Conservation (phyloP, 1,140 invertebrate genomes). For the Laodelphax striatellus region DNA sequence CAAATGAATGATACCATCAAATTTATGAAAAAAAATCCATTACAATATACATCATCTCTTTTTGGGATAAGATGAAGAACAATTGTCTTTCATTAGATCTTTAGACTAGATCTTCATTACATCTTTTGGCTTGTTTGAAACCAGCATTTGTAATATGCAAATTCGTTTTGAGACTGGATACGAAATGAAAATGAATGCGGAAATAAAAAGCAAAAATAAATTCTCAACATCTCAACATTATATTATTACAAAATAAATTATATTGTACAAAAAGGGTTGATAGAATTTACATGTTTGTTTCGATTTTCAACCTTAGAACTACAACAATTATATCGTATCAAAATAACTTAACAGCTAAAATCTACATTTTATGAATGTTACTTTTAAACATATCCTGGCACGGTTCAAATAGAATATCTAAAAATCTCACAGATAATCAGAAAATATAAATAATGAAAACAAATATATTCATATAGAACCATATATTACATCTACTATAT, state of each 20-base stretch:
- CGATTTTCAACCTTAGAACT: slow-evolving; percentile 3
- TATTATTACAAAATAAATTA: slow-evolving; percentile 16
- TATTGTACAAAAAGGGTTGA: slow-evolving; percentile 11
- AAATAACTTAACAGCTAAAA: slow-evolving; percentile 9
- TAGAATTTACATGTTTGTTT: slow-evolving; percentile 6
- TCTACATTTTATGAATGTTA: neutral
- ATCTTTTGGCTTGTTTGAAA: too few species aligned
- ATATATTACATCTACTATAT: neutral
- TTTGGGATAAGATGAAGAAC: too few species aligned
- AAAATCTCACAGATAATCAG: neutral
- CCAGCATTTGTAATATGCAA: too few species aligned
- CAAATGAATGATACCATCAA: too few species aligned
- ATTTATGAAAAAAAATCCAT: too few species aligned
- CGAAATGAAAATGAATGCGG: too few species aligned
- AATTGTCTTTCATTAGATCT: too few species aligned
- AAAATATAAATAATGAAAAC: neutral
- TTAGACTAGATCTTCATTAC: too few species aligned
- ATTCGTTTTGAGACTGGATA: too few species aligned
- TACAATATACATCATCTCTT: too few species aligned
- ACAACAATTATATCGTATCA: slow-evolving; percentile 4
- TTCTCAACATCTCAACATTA: neutral
- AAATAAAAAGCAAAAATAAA: neutral
- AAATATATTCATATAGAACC: neutral
- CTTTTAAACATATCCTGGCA: neutral
- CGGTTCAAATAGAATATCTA: neutral